Conservation (phyloP, 2,113 vertebrate species). For the Gymnocephalus cernua region DNA sequence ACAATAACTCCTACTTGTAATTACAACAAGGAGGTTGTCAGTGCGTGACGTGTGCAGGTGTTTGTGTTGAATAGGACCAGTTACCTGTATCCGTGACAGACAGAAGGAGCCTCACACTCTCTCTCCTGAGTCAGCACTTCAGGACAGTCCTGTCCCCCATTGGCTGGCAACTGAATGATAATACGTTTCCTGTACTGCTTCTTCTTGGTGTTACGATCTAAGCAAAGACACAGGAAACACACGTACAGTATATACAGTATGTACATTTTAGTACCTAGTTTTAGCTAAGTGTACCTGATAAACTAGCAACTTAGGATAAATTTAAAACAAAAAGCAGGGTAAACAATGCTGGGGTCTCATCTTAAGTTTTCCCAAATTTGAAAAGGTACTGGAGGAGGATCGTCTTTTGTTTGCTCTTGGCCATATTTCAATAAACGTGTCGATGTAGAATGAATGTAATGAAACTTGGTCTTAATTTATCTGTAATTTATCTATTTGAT, state of each 20-base stretch:
- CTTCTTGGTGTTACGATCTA: conserved; percentile 82
- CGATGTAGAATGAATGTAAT: not conserved
- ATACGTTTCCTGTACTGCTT: conserved; percentile 92
- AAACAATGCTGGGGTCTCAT: not conserved
- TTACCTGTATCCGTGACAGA: conserved; percentile 93
- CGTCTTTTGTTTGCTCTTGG: not conserved
- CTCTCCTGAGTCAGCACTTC: conserved; percentile 93
- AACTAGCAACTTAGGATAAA: not conserved
- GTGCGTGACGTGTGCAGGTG: not conserved
- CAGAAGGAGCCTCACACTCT: conserved; percentile 87
- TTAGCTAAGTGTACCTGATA: not conserved
- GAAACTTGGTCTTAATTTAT: not conserved
- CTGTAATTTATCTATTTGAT: not conserved
- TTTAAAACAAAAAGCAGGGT: not conserved
- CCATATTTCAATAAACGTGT: not conserved
- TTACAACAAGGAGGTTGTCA: not conserved
- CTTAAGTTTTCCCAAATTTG: not conserved
- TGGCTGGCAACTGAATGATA: conserved; percentile 91
- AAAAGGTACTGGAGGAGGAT: conserved; percentile 16
- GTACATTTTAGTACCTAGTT: not conserved
- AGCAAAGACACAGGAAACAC: conserved; percentile 15
- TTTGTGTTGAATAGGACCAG: not conserved
- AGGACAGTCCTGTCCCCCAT: conserved; percentile 93
- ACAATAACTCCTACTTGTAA: not conserved
- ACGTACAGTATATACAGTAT: too few species aligned